A percentile compares a stretch with the other conserved stretches of the same genome.
Evolutionary conservation across 1,140 invertebrate genomes (phyloP).

Genomic region (Manduca sexta): DNA sequence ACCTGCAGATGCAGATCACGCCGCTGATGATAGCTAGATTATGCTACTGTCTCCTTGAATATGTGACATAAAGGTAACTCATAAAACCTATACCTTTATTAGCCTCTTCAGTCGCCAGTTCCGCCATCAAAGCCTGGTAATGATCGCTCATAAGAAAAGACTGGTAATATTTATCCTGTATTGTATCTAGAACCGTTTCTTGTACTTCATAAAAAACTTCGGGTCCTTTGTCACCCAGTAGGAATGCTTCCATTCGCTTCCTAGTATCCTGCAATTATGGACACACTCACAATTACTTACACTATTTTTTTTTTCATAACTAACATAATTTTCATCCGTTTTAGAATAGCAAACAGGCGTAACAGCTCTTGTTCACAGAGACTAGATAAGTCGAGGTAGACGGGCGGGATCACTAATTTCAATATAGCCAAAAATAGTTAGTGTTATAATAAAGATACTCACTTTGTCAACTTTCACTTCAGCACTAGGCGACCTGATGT

Average conservation of each 20-base stretch:
- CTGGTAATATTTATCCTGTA: slow-evolving; percentile 92
- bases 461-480: slow-evolving; percentile 86
- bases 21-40: too few relatives aligned
- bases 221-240: slow-evolving; percentile 89
- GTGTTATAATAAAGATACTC: slow-evolving; percentile 4
- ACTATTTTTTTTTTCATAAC: too few relatives aligned
- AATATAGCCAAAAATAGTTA: too few relatives aligned
- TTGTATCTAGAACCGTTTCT: slow-evolving; percentile 81
- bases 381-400: too few relatives aligned
- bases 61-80: too few relatives aligned
- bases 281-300: too few relatives aligned
- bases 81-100: slow-evolving; percentile 54
- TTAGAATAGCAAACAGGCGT: too few relatives aligned
- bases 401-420: too few relatives aligned
- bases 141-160: slow-evolving; percentile 90
- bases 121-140: slow-evolving; percentile 84
- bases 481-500: slow-evolving; percentile 84
- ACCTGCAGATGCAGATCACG: too few relatives aligned
- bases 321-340: too few relatives aligned
- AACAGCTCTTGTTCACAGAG: too few relatives aligned
- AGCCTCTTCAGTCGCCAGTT: slow-evolving; percentile 80
- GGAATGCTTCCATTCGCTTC: slow-evolving; percentile 90
- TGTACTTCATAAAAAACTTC: slow-evolving; percentile 93
- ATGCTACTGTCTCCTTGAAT: too few relatives aligned
- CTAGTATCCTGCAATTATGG: slow-evolving; percentile 70